Base-by-base conservation (phyloP, 2,113 vertebrate genomes). In the Petroica traversi region DNA sequence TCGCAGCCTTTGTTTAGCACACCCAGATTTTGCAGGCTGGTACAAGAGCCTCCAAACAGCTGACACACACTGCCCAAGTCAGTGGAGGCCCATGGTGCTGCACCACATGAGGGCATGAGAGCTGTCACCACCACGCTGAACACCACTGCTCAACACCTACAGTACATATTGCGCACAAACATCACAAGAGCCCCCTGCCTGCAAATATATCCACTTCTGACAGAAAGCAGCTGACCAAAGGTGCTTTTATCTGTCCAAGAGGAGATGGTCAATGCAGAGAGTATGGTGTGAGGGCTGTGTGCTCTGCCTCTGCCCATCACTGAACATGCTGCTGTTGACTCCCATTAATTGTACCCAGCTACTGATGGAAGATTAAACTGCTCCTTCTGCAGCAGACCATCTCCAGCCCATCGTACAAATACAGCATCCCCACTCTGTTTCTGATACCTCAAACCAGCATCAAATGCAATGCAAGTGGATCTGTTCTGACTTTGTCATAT, bases 31-130 rank as follows among this genome's bases (percentile, higher is more conserved):
- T 43, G 38, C 4, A 57, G 18, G n/a, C 49, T 7, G 1, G 22
- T 33, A 15, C 33, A 29, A 23, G 8, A 51, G 19, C 20, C 16
- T 46, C 62, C 4, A 2, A 78, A 82, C 14, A 82, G 76, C 33
- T 17, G 5, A 81, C 12, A 41, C 0, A 0, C 14, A 43, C 6
- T 3, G 0, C n/a, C 46, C 6, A 38, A 26, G 43, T 22, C 31
- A 66, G 11, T 2, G 12, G 28, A 59, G 36, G 24, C 24, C 43
- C 38, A 5, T 17, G 28, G 8, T 31, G 7, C 57, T 16, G 38
- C 40, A 82, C 19, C 10, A 29, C 0, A 1, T 33, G 22, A 34
- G 29, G 19, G 33, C 13, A 29, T 9, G 19, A 0, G 0, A 41
- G 23, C 14, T 15, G 12, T 19, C 46, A 72, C 46, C 34, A 80